Evolutionary conservation across 1,140 invertebrate species (phyloP), one percentile per base, ranked within the genome.

Genomic region (Apis cerana): DNA sequence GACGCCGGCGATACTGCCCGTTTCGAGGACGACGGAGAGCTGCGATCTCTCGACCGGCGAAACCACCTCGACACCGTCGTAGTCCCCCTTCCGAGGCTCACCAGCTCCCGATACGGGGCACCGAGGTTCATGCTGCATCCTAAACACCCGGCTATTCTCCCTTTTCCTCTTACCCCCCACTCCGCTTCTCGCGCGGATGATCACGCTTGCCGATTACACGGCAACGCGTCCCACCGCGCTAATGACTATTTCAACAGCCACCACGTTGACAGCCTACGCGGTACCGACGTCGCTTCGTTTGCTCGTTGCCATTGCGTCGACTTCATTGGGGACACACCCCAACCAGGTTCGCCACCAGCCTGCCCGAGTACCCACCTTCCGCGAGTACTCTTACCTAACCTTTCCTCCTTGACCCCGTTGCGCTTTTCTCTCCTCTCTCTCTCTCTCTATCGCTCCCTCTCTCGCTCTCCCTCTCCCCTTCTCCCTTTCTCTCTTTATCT

Each of bases 61-160:
- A 87, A 88, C 71, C 80, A 88, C 83, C 83, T 80, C 85, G 71
- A 85, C 86, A 84, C 78, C 85, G 90, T 87, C 85, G 90, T 87
- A 83, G 83, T 91, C 89, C 90, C 91, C 92, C 92, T 92, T 92
- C 89, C 90, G 90, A 93, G 90, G 89, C 91, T 93, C 91, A 87
- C 90, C 85, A 92, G 90, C 91, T 93, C 91, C 92, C 91, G 91
- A 78, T 90, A 90, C 91, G 90, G 90, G 91, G 82, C 89, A 90
- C 91, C 89, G 92, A 89, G 91, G 93, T 92, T 93, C 93, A 94
- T 94, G 91, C 93, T 94, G 93, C 93, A 94, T 94, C 90, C 92
- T 94, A 92, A 87, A 91, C 92, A 69, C 85, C 88, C 89, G 85
- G 87, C 89, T 80, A 75, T 88, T 78, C 77, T 33, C 78, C 82